Evolutionary conservation across 2,113 vertebrate species (phyloP).

Genomic region (Catharus fuscescens): DNA sequence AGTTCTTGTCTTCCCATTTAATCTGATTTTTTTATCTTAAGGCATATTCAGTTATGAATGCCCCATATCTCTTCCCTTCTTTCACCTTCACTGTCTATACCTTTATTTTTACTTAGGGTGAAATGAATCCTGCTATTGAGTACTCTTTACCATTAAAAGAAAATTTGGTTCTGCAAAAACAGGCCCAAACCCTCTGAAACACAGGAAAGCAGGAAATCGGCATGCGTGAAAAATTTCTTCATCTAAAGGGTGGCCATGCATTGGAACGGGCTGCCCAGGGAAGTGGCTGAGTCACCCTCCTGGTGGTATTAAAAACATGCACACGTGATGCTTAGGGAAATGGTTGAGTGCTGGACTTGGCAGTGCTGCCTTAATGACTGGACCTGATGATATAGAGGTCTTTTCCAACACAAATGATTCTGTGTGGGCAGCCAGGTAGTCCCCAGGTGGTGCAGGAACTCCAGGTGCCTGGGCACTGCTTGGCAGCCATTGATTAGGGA

Average conservation of each 20-base stretch:
- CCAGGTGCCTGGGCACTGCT: not conserved
- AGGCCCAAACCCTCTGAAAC: not conserved
- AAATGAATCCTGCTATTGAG: not conserved
- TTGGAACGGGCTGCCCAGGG: rapidly evolving
- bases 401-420: not conserved
- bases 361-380: not conserved
- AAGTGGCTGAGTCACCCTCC: not conserved
- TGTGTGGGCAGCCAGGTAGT: rapidly evolving
- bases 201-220: not conserved
- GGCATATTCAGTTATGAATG: not conserved
- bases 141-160: not conserved
- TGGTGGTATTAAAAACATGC: not conserved
- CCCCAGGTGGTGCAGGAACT: not conserved
- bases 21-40: not conserved
- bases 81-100: not conserved
- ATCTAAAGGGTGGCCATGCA: not conserved
- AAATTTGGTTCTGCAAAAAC: not conserved
- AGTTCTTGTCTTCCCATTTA: not conserved
- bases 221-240: not conserved
- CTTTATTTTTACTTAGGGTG: not conserved
- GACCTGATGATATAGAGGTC: not conserved
- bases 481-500: not conserved
- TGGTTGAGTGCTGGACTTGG: not conserved
- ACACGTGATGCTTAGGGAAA: not conserved
- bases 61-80: not conserved